phyloP scores from a whole-genome alignment of 2,888 invertebrate genomes.

The Ophion ventricosus region DNA sequence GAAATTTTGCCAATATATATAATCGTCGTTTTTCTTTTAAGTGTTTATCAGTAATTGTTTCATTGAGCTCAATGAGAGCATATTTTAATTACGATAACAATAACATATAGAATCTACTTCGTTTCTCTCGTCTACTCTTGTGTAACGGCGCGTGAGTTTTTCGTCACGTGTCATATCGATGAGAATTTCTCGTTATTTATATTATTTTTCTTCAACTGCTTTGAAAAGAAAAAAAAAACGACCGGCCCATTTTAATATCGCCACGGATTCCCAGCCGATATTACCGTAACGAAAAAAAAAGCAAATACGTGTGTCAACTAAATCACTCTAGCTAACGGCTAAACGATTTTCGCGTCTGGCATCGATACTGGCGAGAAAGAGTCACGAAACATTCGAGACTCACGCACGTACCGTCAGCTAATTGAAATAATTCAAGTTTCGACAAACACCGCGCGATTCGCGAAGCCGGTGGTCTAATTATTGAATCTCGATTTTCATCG shows the following conservation, averaged over 20 bases:
- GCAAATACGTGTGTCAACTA: constrained; percentile 64
- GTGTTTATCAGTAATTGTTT: constrained; percentile 37
- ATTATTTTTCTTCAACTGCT: background rate
- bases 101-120: constrained; percentile 68
- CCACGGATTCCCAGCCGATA: constrained; percentile 49
- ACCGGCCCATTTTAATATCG: background rate
- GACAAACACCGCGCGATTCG: background rate
- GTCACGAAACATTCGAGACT: constrained; percentile 6
- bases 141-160: constrained; percentile 74
- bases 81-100: constrained; percentile 31
- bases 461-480: background rate
- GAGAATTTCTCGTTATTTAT: constrained; percentile 26
- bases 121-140: constrained; percentile 76
- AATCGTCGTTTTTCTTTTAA: constrained; percentile 21
- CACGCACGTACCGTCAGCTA: background rate
- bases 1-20: constrained; percentile 7
- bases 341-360: constrained; percentile 56
- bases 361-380: constrained; percentile 34
- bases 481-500: background rate
- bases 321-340: constrained; percentile 63
- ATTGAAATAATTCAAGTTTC: background rate
- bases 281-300: constrained; percentile 63
- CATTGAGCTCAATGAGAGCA: constrained; percentile 27
- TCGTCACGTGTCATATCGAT: constrained; percentile 68
- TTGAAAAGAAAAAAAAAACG: background rate